Evolutionary conservation across 1,140 invertebrate genomes (phyloP), one percentile per base, ranked within the genome.

Genomic region (Goniozus legneri): DNA sequence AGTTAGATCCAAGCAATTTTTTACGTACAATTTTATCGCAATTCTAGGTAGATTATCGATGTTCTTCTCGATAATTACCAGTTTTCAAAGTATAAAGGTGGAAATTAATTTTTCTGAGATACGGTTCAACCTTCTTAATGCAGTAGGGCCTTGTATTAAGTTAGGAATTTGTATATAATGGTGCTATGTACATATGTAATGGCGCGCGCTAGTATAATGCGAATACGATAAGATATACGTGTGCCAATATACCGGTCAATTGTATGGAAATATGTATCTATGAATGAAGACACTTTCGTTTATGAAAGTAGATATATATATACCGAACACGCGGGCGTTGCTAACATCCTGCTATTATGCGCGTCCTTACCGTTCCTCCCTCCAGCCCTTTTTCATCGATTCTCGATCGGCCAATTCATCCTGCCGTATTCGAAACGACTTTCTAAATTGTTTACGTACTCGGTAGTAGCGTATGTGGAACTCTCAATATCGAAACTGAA

Each of bases 201-300:
- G 64, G 45, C 38, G 38, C 47, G 57, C 33, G 58, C 53, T 58
- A 55, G 67, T 58, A 69, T 71, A 65, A 71, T 68, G 61, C 57
- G 63, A 66, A 69, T 73, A 71, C 70, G 61, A 68, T 69, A 68
- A 72, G 67, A 69, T 70, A 72, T 62, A n/a, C n/a, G n/a, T n/a
- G 60, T 65, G 65, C 67, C 68, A 72, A 71, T 71, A 71, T n/a
- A 62, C 53, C 51, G 62, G n/a, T n/a, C 71, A 68, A 73, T 73
- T 73, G 71, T 73, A 73, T 73, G 71, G 71, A 73, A 73, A 73
- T 73, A 73, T 71, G 63, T 70, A 69, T 73, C 71, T 73, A 72
- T 73, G 69, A 72, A 73, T 73, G 68, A 73, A 73, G 71, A 73
- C 69, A 73, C 69, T 73, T 72, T 73, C 71, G 69, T 73, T 72